A percentile compares a stretch with the other conserved stretches of the same genome.
phyloP scores from a whole-genome alignment of 2,888 invertebrate genomes.

The Acanthoscelides obtectus region DNA sequence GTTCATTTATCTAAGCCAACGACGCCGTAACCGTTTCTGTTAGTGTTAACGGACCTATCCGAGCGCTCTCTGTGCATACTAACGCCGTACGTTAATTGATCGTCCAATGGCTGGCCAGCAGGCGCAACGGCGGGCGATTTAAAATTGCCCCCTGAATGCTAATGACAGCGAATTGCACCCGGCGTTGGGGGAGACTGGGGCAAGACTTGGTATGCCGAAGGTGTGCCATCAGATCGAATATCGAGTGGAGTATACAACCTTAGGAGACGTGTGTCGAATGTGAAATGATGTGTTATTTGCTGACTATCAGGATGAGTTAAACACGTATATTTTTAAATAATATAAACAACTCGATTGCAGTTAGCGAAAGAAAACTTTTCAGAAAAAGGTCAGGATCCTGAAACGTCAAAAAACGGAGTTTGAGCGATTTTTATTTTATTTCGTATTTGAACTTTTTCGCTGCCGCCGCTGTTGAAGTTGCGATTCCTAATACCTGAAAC shows the following conservation, averaged over 20 bases:
- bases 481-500: no score
- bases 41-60: constrained; percentile 20
- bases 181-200: not conserved
- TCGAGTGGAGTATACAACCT: not conserved
- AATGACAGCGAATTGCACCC: not conserved
- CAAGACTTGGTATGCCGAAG: not conserved
- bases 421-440: no score
- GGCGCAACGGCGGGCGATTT: not conserved
- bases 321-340: no score
- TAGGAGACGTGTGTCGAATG: not conserved
- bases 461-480: no score
- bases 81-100: constrained; percentile 21
- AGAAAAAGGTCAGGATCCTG: no score
- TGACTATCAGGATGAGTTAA: no score
- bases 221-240: not conserved
- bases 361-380: no score
- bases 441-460: no score
- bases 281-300: not conserved
- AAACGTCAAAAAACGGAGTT: no score
- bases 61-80: constrained; percentile 14
- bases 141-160: not conserved
- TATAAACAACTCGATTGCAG: no score
- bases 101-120: not conserved
- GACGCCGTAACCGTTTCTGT: constrained; percentile 22
- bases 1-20: constrained; percentile 10